These are phyloP conservation scores for Mugil cephalus DNA, from an alignment of 2,113 vertebrate species.

Conservation along the genomic window DNA sequence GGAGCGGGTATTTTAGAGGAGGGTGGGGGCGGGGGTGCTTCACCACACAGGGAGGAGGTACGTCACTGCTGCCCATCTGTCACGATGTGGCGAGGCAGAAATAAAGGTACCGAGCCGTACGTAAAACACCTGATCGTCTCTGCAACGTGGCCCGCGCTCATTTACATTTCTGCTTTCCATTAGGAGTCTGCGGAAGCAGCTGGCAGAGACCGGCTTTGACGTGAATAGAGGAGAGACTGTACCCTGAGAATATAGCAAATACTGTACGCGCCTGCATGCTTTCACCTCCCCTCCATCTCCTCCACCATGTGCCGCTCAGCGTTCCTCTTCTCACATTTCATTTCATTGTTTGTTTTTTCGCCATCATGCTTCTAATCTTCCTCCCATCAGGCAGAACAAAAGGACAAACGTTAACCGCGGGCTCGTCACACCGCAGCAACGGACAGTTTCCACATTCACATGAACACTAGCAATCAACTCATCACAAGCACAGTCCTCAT, in stretches of 20 bases:
- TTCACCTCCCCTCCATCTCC: neutral
- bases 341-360: no score
- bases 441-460: no score
- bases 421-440: no score
- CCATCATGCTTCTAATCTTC: no score
- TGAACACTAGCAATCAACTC: no score
- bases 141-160: neutral
- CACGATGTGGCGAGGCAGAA: conserved; percentile 11
- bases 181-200: neutral
- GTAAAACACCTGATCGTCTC: neutral
- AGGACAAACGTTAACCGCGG: no score
- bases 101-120: conserved; percentile 20
- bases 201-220: neutral
- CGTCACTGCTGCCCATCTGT: conserved; percentile 38
- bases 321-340: no score
- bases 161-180: conserved; percentile 13
- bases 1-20: neutral
- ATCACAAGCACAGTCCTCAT: no score
- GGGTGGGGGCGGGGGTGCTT: neutral
- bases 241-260: neutral
- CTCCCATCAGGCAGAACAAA: no score
- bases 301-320: neutral
- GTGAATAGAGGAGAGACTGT: neutral
- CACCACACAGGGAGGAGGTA: conserved; percentile 21
- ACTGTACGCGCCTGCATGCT: neutral